Evolutionary conservation across 2,888 invertebrate genomes (phyloP).

Genomic region (Meta bourneti): DNA sequence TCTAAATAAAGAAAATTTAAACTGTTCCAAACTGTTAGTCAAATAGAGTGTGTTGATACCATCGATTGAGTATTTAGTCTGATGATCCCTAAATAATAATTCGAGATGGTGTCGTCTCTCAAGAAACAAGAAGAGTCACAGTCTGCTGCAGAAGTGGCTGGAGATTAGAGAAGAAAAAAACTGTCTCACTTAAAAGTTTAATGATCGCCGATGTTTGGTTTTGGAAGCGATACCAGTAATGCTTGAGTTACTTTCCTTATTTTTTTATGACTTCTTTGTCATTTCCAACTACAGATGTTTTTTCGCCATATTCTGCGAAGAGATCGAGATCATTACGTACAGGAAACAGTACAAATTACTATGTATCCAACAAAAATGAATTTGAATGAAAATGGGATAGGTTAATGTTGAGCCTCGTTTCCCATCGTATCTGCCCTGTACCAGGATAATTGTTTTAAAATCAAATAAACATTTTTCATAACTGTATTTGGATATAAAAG

Average conservation of each 20-base stretch:
- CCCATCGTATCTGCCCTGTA: neutral
- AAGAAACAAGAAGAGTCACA: conserved; percentile 30
- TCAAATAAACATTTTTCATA: neutral
- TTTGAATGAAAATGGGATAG: neutral
- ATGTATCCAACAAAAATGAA: neutral
- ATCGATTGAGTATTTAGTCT: conserved; percentile 26
- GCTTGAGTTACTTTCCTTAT: conserved; percentile 16
- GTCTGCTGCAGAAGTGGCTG: conserved; percentile 19
- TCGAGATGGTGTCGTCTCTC: neutral
- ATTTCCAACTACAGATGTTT: neutral
- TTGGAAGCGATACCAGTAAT: conserved; percentile 18
- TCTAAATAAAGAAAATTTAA: too few relatives aligned
- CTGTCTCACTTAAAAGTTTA: conserved; percentile 21
- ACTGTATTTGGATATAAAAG: neutral
- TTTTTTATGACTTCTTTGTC: neutral
- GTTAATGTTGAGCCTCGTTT: neutral
- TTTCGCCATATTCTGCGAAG: conserved; percentile 2
- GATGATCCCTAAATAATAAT: neutral
- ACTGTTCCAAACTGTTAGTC: neutral
- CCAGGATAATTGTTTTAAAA: neutral
- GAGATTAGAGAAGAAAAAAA: conserved; percentile 1
- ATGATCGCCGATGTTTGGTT: conserved; percentile 32
- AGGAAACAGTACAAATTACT: conserved; percentile 10
- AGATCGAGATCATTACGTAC: conserved; percentile 3
- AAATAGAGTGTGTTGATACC: conserved; percentile 36